Conservation (phyloP, 2,797 vertebrate genomes). For the Crypturellus tataupa region DNA sequence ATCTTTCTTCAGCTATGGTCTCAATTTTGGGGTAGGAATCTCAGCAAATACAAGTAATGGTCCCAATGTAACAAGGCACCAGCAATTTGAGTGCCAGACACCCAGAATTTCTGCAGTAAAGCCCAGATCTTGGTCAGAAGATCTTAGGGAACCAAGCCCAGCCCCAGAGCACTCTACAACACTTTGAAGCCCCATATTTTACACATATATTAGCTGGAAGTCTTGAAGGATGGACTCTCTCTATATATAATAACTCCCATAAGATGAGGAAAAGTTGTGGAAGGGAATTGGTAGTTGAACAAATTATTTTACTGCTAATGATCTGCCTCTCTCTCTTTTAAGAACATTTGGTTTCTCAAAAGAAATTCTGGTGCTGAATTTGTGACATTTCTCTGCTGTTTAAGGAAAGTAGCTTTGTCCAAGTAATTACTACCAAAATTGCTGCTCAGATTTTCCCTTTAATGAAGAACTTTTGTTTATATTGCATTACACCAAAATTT, state of each 20-base stretch:
- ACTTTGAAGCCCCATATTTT: neutral
- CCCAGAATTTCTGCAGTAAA: neutral
- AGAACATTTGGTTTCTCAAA: neutral
- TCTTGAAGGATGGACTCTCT: neutral
- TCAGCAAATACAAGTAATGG: neutral
- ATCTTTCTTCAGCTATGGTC: neutral
- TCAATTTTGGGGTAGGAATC: neutral
- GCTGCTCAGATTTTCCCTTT: neutral
- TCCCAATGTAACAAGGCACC: neutral
- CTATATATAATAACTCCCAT: neutral
- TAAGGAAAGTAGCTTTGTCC: neutral
- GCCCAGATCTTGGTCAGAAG: neutral
- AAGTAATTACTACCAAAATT: neutral
- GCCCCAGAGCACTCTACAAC: too few species aligned
- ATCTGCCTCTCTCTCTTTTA: neutral
- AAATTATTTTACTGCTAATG: slow-evolving; percentile 27
- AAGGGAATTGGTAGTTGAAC: neutral
- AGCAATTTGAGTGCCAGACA: neutral
- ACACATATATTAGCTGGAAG: neutral
- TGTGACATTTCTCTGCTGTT: neutral
- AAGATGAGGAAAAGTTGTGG: neutral
- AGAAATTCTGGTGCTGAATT: neutral
- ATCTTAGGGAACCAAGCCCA: neutral
- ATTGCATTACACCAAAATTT: neutral
- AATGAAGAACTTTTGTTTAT: neutral